Conservation (phyloP, 2,113 vertebrate genomes). For the Seriola aureovittata region DNA sequence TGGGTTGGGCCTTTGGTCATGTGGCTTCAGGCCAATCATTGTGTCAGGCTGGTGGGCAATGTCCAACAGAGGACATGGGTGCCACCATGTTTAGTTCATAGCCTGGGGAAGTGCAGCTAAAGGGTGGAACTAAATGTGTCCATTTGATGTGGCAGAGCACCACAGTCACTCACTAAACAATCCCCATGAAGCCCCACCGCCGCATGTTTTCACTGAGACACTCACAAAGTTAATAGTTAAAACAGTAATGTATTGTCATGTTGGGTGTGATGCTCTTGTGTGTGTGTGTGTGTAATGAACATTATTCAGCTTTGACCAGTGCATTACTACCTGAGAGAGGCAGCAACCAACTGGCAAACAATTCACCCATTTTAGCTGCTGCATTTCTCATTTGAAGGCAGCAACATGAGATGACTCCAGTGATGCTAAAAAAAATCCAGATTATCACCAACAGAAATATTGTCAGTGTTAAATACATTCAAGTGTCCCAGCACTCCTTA, state of each 20-base stretch:
- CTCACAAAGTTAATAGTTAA: neutral
- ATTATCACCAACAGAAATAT: conserved; percentile 7
- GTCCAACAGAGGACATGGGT: too few species aligned
- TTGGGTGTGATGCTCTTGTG: neutral
- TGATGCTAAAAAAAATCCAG: neutral
- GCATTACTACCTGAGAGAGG: too few species aligned
- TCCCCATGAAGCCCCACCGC: neutral
- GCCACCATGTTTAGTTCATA: too few species aligned
- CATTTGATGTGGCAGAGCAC: too few species aligned
- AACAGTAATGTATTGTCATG: neutral
- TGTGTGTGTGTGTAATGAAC: too few species aligned
- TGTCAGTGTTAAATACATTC: conserved; percentile 5
- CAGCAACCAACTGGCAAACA: neutral
- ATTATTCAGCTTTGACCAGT: neutral
- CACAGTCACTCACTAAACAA: too few species aligned
- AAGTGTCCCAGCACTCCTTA: conserved; percentile 8
- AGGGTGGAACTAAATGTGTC: too few species aligned
- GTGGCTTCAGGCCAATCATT: too few species aligned
- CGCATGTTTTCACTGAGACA: neutral
- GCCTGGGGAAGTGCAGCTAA: too few species aligned
- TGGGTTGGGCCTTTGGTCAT: too few species aligned
- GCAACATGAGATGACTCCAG: neutral
- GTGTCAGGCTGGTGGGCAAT: too few species aligned
- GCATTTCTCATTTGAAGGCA: neutral
- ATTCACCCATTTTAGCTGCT: neutral